Percentiles rank a stretch among this genome's conserved stretches.
phyloP scores from a whole-genome alignment of 2,113 vertebrate species.

The Sapayoa aenigma region DNA sequence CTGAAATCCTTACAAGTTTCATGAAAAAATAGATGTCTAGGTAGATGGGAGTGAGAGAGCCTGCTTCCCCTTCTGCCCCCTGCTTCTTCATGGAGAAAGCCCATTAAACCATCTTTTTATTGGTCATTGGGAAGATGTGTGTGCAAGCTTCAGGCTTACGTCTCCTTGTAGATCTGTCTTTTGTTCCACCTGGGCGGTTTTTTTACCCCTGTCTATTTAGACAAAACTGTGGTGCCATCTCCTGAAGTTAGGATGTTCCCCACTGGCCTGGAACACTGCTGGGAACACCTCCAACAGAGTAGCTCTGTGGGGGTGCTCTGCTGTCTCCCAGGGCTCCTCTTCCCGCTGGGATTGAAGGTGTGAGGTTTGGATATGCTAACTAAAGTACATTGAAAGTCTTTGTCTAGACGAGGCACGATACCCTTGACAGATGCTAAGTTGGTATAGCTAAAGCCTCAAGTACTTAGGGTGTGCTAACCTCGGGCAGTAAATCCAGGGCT shows the following conservation, averaged over 20 bases:
- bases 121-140: not conserved
- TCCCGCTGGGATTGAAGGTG: not conserved
- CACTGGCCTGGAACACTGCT: too few species aligned
- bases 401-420: not conserved
- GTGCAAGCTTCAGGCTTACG: not conserved
- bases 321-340: not conserved
- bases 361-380: not conserved
- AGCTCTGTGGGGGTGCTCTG: not conserved
- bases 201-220: not conserved
- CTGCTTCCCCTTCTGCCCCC: not conserved
- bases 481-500: not conserved
- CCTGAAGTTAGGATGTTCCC: not conserved
- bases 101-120: not conserved
- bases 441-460: not conserved
- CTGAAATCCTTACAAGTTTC: not conserved
- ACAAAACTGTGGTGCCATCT: not conserved
- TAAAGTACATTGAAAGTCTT: not conserved
- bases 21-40: not conserved
- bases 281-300: not conserved
- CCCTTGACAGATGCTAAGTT: not conserved
- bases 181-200: not conserved
- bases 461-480: not conserved
- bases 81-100: not conserved
- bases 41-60: not conserved
- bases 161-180: not conserved